Evolutionary conservation across 1,140 invertebrate species (phyloP).

Genomic region (Dreissena rostriformis): DNA sequence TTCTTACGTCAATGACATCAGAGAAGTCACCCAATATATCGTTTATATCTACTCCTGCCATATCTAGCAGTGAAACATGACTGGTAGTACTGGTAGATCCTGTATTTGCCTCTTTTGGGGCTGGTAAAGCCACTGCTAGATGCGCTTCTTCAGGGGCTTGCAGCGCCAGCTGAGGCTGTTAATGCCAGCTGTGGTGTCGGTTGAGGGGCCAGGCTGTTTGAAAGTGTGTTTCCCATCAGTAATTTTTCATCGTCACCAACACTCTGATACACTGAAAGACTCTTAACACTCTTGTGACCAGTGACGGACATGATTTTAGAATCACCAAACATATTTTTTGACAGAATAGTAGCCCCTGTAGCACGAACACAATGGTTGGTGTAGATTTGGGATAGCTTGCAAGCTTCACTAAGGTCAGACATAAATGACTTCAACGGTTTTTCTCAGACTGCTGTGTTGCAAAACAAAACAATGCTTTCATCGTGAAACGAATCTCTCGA

Average conservation of each 20-base stretch:
- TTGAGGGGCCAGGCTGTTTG: not conserved
- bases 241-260: constrained; percentile 35
- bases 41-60: too few relatives aligned
- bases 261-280: constrained; percentile 35
- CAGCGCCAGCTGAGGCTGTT: too few relatives aligned
- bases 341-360: constrained; percentile 35
- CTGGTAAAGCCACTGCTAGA: too few relatives aligned
- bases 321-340: constrained; percentile 21
- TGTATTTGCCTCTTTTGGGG: too few relatives aligned
- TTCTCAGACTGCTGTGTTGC: constrained; percentile 17
- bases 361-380: constrained; percentile 49
- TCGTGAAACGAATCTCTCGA: constrained; percentile 13
- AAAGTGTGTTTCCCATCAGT: constrained; percentile 1
- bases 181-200: not conserved
- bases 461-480: constrained; percentile 14
- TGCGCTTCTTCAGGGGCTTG: too few relatives aligned
- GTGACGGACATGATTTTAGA: too few relatives aligned
- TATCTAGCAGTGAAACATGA: too few relatives aligned
- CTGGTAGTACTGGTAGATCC: too few relatives aligned
- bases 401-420: constrained; percentile 29
- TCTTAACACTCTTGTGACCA: constrained; percentile 36
- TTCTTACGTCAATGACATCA: too few relatives aligned
- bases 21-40: too few relatives aligned
- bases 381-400: constrained; percentile 16
- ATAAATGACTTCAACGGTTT: constrained; percentile 20